Base-by-base conservation (phyloP, 2,888 invertebrate species). In the Pristionchus mayeri region DNA sequence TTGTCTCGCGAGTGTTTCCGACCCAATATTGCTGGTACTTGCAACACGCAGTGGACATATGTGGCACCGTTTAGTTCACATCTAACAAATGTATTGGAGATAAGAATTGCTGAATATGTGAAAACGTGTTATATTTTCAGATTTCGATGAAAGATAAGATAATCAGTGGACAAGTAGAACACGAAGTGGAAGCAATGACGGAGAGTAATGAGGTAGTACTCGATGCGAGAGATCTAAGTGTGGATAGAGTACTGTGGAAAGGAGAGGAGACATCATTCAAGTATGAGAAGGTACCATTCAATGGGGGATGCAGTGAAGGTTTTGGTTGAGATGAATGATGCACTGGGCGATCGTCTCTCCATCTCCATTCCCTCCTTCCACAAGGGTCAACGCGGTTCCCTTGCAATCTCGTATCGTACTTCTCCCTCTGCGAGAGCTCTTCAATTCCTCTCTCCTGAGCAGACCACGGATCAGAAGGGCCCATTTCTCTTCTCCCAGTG, bases 401-500 rank as follows among this genome's bases (percentile, higher is more conserved):
- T 93, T 18, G 52, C 88, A 30, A 91, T 97, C 89, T 94, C 95
- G 84, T 97, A 97, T 93, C 95, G 95, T 91, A 96, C 97, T 0
- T 95, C 95, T 21, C 95, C 96, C 1, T 52, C 67, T n/a, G 96
- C 96, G 0, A 95, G 96, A 80, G 97, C 96, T 0, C 94, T 98
- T 79, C 97, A 97, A 93, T 98, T 97, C 97, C 93, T 98, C 86
- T 95, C 95, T 27, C 95, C 96, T 0, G 95, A 95, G 87, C 97
- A 97, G 94, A 98, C 97, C 0, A 95, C 96, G 13, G 97, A 97
- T 84, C 96, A 96, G 93, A 94, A 95, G 88, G 90, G 88, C 0
- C 97, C 97, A 0, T 98, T 96, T 92, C 94, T 98, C 60, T 94
- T 93, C 90, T 94, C 94, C 85, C 94, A 94, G 90, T 94, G 94